These are phyloP conservation scores for Catalaphyllia jardinei DNA, from an alignment of 64 coral and sea anemone genomes.

Conservation along the genomic window DNA sequence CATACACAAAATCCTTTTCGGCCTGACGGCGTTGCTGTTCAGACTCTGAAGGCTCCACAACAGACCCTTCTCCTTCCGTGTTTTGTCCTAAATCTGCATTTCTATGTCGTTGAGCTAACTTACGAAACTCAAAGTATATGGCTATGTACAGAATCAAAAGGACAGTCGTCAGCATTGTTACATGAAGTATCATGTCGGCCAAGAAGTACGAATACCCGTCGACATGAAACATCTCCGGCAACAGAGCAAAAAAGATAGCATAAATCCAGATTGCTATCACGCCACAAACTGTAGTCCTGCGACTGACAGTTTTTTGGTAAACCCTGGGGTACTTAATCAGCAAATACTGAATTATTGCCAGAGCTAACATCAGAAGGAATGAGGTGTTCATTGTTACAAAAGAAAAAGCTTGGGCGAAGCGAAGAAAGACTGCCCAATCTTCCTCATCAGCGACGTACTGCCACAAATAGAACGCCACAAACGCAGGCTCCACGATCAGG, in stretches of 20 bases:
- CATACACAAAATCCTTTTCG: constrained; percentile 61
- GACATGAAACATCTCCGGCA: constrained; percentile 81
- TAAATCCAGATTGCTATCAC: constrained; percentile 62
- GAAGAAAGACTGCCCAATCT: constrained; percentile 34
- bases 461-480: not conserved
- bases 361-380: constrained; percentile 67
- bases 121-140: constrained; percentile 55
- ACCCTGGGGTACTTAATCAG: constrained; percentile 53
- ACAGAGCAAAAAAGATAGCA: constrained; percentile 73
- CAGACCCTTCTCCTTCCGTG: not conserved
- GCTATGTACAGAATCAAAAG: constrained; percentile 65
- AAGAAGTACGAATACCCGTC: constrained; percentile 10
- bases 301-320: constrained; percentile 46
- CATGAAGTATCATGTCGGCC: constrained; percentile 67
- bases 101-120: constrained; percentile 5
- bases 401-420: constrained; percentile 56
- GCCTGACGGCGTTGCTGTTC: constrained; percentile 18
- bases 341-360: constrained; percentile 66
- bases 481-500: constrained; percentile 58
- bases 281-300: constrained; percentile 1
- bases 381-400: constrained; percentile 78
- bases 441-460: not conserved
- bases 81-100: constrained; percentile 18
- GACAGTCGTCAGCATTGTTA: constrained; percentile 46
- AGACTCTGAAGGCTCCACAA: not conserved